Percentiles rank a stretch among this genome's conserved stretches.
Conservation (phyloP, 2,113 vertebrate species). For the Girardinichthys multiradiatus region DNA sequence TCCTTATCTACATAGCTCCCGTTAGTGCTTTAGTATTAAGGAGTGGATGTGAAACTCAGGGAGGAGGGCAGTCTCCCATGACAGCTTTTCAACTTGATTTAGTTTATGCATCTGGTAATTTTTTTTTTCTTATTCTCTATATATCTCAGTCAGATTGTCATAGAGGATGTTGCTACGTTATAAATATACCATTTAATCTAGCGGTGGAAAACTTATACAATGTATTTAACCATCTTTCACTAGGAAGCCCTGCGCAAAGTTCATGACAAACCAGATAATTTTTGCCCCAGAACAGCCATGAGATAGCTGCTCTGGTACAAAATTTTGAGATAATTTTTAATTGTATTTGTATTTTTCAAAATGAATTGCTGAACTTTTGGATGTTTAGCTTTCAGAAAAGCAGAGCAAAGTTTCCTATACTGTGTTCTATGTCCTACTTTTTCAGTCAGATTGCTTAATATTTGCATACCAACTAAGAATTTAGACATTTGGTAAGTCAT, state of each 20-base stretch:
- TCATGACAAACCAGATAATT: neutral
- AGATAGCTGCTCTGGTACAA: no score
- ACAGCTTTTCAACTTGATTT: conserved; percentile 49
- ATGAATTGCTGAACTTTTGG: no score
- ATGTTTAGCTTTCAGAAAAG: no score
- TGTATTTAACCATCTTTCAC: neutral
- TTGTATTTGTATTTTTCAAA: no score
- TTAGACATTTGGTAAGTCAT: no score
- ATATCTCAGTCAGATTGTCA: conserved; percentile 19
- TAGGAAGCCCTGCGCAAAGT: neutral
- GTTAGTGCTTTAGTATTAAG: conserved; percentile 31
- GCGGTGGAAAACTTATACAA: neutral
- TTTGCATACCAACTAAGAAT: no score
- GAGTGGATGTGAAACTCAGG: conserved; percentile 22
- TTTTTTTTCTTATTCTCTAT: conserved; percentile 28
- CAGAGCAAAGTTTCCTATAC: no score
- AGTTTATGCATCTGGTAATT: conserved; percentile 24
- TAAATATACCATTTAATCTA: neutral
- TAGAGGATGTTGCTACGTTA: conserved; percentile 15
- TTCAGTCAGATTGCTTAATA: no score
- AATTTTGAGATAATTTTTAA: no score
- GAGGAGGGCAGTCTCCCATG: conserved; percentile 32
- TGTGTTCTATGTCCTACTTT: no score
- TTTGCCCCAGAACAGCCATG: no score
- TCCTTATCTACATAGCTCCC: conserved; percentile 56